Conservation (phyloP, 2,797 vertebrate genomes). For the Rhynchonycteris naso region DNA sequence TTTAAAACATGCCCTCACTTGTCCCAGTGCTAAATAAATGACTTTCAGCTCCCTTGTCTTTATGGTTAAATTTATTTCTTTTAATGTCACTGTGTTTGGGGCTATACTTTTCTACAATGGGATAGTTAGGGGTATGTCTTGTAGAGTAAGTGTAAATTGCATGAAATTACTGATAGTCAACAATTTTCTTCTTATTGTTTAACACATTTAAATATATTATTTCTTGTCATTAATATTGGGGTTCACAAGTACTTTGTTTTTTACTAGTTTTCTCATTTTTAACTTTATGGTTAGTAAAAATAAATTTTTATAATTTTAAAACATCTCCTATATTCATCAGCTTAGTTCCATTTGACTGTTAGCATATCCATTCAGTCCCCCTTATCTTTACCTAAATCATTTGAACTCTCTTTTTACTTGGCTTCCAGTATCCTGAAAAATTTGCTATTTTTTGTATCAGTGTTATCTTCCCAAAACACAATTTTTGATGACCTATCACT, state of each 20-base stretch:
- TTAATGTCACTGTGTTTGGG: background rate
- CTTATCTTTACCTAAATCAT: background rate
- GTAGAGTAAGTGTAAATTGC: background rate
- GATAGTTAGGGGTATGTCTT: background rate
- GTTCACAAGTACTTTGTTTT: background rate
- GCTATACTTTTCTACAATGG: background rate
- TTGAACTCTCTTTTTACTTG: background rate
- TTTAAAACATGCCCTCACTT: background rate
- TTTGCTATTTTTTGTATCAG: background rate
- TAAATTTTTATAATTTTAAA: conserved; percentile 3
- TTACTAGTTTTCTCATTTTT: conserved; percentile 3
- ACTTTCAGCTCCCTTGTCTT: background rate
- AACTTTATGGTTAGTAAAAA: background rate
- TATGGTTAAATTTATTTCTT: background rate
- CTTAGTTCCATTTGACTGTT: background rate
- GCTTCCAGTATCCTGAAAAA: background rate
- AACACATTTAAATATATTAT: background rate
- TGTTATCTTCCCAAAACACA: background rate
- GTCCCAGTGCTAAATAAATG: background rate
- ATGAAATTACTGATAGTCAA: background rate
- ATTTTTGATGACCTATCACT: background rate
- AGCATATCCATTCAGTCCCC: background rate
- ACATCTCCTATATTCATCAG: background rate
- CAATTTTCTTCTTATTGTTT: background rate
- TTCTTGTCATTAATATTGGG: conserved; percentile 21